Conservation (phyloP, 1,140 invertebrate genomes). For the Bradynema listronoti region DNA sequence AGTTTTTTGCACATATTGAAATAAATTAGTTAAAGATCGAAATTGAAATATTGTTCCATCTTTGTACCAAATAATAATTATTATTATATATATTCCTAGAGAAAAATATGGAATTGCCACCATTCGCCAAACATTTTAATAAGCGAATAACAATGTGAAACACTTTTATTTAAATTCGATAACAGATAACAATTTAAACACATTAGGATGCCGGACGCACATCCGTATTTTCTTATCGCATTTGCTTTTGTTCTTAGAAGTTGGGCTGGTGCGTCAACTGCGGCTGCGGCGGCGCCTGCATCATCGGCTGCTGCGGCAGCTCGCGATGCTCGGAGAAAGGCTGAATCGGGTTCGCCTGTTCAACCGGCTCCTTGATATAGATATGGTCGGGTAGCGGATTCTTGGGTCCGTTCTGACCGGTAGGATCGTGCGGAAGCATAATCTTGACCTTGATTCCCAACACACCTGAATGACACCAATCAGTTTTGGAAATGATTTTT, state of each 20-base stretch:
- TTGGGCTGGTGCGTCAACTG: neutral
- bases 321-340: conserved; percentile 55
- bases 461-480: conserved; percentile 66
- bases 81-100: too few relatives aligned
- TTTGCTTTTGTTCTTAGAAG: neutral
- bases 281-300: neutral
- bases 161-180: too few relatives aligned
- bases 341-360: conserved; percentile 35
- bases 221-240: too few relatives aligned
- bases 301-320: neutral
- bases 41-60: too few relatives aligned
- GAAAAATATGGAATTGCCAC: too few relatives aligned
- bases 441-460: conserved; percentile 94
- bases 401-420: conserved; percentile 92
- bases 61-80: too few relatives aligned
- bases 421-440: conserved; percentile 95
- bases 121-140: too few relatives aligned
- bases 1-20: too few relatives aligned
- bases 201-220: too few relatives aligned
- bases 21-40: too few relatives aligned
- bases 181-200: too few relatives aligned
- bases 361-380: conserved; percentile 58
- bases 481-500: neutral
- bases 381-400: conserved; percentile 93
- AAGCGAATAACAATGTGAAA: too few relatives aligned